Conservation (phyloP, 1,140 invertebrate genomes). For the Euwallacea fornicatus region DNA sequence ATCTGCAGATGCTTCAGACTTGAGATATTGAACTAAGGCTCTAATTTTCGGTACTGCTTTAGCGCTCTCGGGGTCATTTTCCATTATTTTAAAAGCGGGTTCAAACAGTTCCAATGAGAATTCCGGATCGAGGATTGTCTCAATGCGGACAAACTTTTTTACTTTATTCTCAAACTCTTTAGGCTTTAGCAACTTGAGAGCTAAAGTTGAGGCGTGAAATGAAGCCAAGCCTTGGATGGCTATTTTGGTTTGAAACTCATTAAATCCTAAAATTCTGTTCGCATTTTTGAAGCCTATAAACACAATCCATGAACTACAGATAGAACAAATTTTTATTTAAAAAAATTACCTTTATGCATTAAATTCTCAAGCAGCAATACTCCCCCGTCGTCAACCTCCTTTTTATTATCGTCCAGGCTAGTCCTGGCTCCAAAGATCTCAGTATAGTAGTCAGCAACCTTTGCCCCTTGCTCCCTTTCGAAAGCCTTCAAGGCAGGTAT, state of each 20-base stretch:
- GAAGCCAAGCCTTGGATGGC: conserved; percentile 55
- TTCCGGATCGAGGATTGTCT: background rate
- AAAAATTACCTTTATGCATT: conserved; percentile 46
- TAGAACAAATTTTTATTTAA: background rate
- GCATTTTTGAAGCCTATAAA: conserved; percentile 50
- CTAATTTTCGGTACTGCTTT: conserved; percentile 5
- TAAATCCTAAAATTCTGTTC: conserved; percentile 53
- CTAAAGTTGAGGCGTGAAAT: conserved; percentile 60
- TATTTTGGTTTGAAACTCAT: conserved; percentile 54
- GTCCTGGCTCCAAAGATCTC: conserved; percentile 57
- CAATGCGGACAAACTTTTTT: conserved; percentile 17
- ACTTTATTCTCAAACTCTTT: conserved; percentile 53
- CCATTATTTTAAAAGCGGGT: background rate
- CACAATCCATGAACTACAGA: conserved; percentile 1
- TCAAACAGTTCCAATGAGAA: background rate
- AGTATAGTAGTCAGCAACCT: conserved; percentile 54
- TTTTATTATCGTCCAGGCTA: conserved; percentile 48
- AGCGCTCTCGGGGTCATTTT: too few species aligned
- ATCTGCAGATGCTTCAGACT: background rate
- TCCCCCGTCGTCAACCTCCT: conserved; percentile 56
- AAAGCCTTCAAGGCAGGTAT: conserved; percentile 55
- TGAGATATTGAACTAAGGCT: background rate
- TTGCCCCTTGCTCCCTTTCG: conserved; percentile 53
- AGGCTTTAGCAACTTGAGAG: conserved; percentile 53
- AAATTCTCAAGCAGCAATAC: conserved; percentile 61